Percentiles rank a stretch among this genome's conserved stretches.
These are phyloP conservation scores for Archaeoteleia sp. DNA, from an alignment of 2,888 invertebrate species.

Conservation along the genomic window DNA sequence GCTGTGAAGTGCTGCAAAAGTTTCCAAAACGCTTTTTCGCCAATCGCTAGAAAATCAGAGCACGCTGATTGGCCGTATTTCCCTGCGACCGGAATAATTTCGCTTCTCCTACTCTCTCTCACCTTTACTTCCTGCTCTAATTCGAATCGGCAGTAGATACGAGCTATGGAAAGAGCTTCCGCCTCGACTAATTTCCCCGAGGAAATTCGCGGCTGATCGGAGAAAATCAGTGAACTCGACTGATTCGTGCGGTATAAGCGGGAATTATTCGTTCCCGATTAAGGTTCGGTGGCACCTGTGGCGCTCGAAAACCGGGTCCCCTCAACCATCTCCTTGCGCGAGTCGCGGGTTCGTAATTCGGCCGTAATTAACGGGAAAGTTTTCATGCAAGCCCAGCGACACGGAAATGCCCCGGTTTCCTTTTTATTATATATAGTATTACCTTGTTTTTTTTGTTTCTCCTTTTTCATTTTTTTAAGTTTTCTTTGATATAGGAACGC, in stretches of 20 bases:
- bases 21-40: too few relatives aligned
- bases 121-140: conserved; percentile 4
- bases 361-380: not conserved
- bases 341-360: not conserved
- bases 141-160: conserved; percentile 42
- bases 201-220: conserved; percentile 68
- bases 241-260: conserved; percentile 39
- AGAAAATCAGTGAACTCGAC: conserved; percentile 64
- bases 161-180: conserved; percentile 63
- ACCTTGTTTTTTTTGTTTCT: conserved; percentile 43
- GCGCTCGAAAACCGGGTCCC: conserved; percentile 19
- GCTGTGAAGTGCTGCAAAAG: too few relatives aligned
- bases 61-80: not conserved
- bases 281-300: conserved; percentile 62
- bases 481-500: too few relatives aligned
- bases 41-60: not conserved
- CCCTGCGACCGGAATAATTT: conserved; percentile 28
- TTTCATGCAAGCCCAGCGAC: conserved; percentile 2
- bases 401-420: conserved; percentile 24
- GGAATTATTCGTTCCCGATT: conserved; percentile 65
- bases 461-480: conserved; percentile 8
- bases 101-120: not conserved
- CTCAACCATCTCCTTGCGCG: conserved; percentile 2
- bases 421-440: not conserved
- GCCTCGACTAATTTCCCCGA: conserved; percentile 69